A percentile compares a stretch with the other conserved stretches of the same genome.
phyloP scores from a whole-genome alignment of 1,140 invertebrate genomes.

The Neocloeon triangulifer region DNA sequence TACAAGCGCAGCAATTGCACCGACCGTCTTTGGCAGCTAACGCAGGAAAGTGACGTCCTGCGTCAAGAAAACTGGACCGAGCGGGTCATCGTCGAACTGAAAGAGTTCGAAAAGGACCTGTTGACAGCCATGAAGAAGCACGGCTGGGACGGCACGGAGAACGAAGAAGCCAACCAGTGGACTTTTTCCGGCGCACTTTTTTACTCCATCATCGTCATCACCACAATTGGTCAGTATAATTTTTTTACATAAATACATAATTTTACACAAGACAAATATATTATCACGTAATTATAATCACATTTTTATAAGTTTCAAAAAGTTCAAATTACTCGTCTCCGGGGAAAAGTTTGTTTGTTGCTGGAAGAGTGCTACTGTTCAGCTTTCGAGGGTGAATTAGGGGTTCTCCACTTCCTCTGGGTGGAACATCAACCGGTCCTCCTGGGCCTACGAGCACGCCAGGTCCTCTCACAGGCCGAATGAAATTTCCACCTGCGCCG shows the following conservation, averaged over 20 bases:
- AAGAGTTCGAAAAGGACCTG: constrained; percentile 60
- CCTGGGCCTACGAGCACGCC: background rate
- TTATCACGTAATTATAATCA: background rate
- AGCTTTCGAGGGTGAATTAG: no score
- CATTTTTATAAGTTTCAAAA: no score
- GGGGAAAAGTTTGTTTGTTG: no score
- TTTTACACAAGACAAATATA: background rate
- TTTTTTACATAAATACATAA: no score
- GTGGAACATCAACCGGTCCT: background rate
- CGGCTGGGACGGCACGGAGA: constrained; percentile 81
- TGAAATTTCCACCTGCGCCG: background rate
- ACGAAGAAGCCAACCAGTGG: constrained; percentile 53
- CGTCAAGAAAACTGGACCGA: constrained; percentile 48
- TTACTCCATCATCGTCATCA: constrained; percentile 94
- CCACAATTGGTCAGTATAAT: constrained; percentile 79
- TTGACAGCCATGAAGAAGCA: constrained; percentile 64
- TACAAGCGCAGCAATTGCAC: no score
- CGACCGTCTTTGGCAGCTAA: constrained; percentile 55
- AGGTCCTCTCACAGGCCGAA: background rate
- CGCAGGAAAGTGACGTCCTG: constrained; percentile 34
- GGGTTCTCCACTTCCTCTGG: no score
- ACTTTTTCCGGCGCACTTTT: constrained; percentile 78
- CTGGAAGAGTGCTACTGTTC: no score
- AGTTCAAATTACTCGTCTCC: background rate
- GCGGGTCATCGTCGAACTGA: constrained; percentile 28